Evolutionary conservation across 2,797 vertebrate genomes (phyloP), one percentile per base, ranked within the genome.

Genomic region (Austrolebias charrua): DNA sequence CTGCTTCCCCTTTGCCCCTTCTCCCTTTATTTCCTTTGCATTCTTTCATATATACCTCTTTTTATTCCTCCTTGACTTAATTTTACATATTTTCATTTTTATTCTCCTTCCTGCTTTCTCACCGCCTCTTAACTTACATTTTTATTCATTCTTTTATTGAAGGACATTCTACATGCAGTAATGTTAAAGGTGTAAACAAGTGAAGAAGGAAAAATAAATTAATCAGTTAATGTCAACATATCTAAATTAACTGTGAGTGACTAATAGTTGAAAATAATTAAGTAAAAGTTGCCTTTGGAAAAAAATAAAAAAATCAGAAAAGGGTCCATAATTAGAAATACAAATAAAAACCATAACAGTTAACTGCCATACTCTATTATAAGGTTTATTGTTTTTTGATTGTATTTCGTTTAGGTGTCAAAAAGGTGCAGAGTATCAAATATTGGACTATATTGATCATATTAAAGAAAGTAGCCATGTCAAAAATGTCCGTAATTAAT

Each of bases 161-260:
- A 70, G 60, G 47, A 14, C 63, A 62, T 75, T 79, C 67, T 62
- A 63, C 46, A 15, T 1, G 2, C n/a, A 65, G 57, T 71, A 57
- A 52, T 79, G 80, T 84, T 83, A 67, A 79, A 52, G 64, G 62
- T 56, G 43, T 78, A 77, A 78, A 84, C 63, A 67, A 69, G 66
- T 40, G 52, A 56, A 63, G 46, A 50, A 55, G 59, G 65, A 66
- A 64, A 73, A 45, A 33, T 4, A 4, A 42, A 55, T 38, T 50
- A 78, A 48, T 63, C 68, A 62, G n/a, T 69, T 29, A 62, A 40
- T 55, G 60, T 68, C 55, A 67, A 60, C 42, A 54, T 54, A 69
- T 59, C 51, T 60, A 65, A 75, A 75, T 45, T n/a, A 54, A 71
- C 79, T 66, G 65, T 46, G 71, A 60, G 65, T 11, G 3, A 10